These are phyloP conservation scores for Eupithecia centaureata DNA, from an alignment of 2,888 invertebrate genomes.

Conservation along the genomic window DNA sequence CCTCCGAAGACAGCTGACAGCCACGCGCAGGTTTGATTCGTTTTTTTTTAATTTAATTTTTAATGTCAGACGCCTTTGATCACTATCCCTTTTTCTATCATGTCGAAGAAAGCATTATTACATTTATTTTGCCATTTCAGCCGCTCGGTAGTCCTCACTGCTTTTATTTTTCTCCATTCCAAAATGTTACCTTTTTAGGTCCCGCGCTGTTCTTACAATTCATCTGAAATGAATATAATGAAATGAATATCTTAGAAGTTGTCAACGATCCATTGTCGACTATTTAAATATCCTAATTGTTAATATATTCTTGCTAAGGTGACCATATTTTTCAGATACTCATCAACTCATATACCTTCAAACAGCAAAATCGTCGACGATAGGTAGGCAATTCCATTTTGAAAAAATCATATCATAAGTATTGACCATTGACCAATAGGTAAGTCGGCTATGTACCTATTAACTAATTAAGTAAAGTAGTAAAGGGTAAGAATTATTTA, in stretches of 20 bases:
- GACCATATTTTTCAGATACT: background rate
- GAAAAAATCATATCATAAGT: background rate
- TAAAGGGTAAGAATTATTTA: too few species aligned
- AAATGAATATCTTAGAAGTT: too few species aligned
- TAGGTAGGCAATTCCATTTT: constrained; percentile 2
- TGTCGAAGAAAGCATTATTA: background rate
- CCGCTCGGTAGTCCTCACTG: background rate
- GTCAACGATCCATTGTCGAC: too few species aligned
- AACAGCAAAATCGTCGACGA: background rate
- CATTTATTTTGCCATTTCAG: background rate
- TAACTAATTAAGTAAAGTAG: background rate
- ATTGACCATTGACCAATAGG: too few species aligned
- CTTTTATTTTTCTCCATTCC: background rate
- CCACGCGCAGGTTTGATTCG: background rate
- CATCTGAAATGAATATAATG: too few species aligned
- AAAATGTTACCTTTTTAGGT: too few species aligned
- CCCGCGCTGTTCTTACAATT: too few species aligned
- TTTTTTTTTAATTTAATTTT: too few species aligned
- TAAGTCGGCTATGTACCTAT: background rate
- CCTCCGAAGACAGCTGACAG: too few species aligned
- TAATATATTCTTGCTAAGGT: background rate
- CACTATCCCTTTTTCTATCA: too few species aligned
- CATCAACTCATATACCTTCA: background rate
- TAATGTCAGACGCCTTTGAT: too few species aligned
- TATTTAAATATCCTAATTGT: background rate